phyloP scores from a whole-genome alignment of 2,797 vertebrate genomes.

The Pteropus rufus region DNA sequence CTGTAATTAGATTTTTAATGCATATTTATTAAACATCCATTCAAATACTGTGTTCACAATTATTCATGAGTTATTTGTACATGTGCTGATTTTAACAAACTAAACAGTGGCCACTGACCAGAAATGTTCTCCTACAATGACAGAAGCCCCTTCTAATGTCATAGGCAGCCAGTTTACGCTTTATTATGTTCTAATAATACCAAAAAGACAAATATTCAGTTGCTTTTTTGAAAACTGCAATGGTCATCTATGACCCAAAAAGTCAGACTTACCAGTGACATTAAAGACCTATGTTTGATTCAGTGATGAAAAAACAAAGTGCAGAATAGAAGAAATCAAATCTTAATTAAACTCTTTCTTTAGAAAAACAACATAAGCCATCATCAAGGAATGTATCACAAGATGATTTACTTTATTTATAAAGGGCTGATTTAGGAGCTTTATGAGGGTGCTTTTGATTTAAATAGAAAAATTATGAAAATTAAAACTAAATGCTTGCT shows the following conservation, averaged over 20 bases:
- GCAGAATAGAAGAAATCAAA: constrained; percentile 71
- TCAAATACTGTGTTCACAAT: constrained; percentile 66
- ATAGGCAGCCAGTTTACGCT: background rate
- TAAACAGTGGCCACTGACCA: constrained; percentile 69
- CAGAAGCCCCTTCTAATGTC: constrained; percentile 50
- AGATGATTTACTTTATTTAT: constrained; percentile 75
- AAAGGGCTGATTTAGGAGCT: constrained; percentile 72
- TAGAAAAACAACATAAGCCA: constrained; percentile 71
- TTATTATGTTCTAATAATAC: constrained; percentile 23
- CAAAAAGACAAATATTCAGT: constrained; percentile 28
- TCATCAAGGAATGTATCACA: constrained; percentile 69
- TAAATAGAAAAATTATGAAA: constrained; percentile 77
- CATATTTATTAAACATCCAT: constrained; percentile 75
- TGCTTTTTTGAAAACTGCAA: constrained; percentile 65
- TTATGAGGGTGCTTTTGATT: constrained; percentile 72
- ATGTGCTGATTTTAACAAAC: constrained; percentile 59
- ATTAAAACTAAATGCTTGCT: constrained; percentile 73
- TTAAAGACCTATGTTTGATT: constrained; percentile 41
- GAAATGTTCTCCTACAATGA: constrained; percentile 73
- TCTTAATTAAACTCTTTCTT: constrained; percentile 75
- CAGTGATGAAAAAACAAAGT: constrained; percentile 55
- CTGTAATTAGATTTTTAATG: constrained; percentile 74
- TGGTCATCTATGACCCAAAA: constrained; percentile 61
- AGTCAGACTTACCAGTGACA: constrained; percentile 52
- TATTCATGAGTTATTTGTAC: constrained; percentile 67